Percentiles rank a stretch among this genome's conserved stretches.
phyloP scores from a whole-genome alignment of 2,113 vertebrate species.

The Tachysurus vachellii region DNA sequence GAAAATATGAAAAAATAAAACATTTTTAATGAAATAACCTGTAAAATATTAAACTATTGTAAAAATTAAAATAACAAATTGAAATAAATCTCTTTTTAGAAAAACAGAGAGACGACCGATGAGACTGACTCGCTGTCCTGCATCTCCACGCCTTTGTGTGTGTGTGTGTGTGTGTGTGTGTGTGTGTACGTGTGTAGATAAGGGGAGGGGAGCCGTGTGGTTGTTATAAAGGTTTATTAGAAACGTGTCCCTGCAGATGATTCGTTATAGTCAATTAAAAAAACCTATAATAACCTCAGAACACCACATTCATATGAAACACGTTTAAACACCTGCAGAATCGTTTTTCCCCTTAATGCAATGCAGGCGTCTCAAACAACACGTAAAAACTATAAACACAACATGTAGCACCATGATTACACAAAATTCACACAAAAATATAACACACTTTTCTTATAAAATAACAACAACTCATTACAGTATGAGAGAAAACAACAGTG shows the following conservation, averaged over 20 bases:
- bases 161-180: conserved; percentile 38
- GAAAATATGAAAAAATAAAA: background rate
- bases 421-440: conserved; percentile 59
- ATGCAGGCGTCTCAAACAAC: conserved; percentile 20
- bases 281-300: background rate
- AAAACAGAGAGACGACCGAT: background rate
- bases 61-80: background rate
- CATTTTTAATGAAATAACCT: background rate
- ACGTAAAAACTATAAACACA: conserved; percentile 50
- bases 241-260: conserved; percentile 20
- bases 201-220: background rate
- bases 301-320: background rate
- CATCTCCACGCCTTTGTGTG: background rate
- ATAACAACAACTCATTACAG: conserved; percentile 54
- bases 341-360: conserved; percentile 26
- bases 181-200: background rate
- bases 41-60: background rate
- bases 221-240: conserved; percentile 32
- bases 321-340: background rate
- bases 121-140: background rate
- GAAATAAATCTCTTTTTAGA: background rate
- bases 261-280: background rate
- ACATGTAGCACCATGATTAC: conserved; percentile 68
- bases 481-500: conserved; percentile 39
- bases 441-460: conserved; percentile 19